Evolutionary conservation across 2,113 vertebrate genomes (phyloP), one percentile per base, ranked within the genome.

Genomic region (Ivindomyrus marchei): DNA sequence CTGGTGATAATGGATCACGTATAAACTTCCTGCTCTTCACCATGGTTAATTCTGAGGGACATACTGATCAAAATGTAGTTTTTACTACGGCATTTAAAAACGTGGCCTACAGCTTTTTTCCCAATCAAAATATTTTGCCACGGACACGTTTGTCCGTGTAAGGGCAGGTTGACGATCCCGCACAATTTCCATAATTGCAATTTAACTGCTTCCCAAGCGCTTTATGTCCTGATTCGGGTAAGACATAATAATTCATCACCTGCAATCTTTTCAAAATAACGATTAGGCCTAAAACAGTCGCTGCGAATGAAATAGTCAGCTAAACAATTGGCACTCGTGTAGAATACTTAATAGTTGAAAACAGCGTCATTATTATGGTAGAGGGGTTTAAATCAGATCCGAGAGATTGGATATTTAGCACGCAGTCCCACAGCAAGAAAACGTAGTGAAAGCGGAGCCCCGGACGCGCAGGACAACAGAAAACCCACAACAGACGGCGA

Each of bases 401-500:
- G n/a, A 70, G 36, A 80, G 31, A 19, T 5, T 19, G 31, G 31
- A 19, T 42, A 6, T 42, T 80, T 42, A 80, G 36, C 74, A 39
- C 5, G 15, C 74, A 42, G 36, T 15, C 36, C 36, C 17, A 19
- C 36, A 80, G 15, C 13, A 19, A 39, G 6, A 39, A 3, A 11
- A 13, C 10, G 27, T 4, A 27, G 62, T 4, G 27, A 70, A 31
- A 70, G 62, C 9, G n/a, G 62, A 70, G 62, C 62, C n/a, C 87
- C 53, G n/a, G 13, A 42, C 56, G 4, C n/a, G 36, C 56, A 31
- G 74, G 49, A 84, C 70, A 53, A 84, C 17, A 53, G 50, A 84
- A 83, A 53, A 56, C 17, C 88, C 88, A 89, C 88, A 89, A 89
- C 89, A 89, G 36, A 85, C 52, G 9, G 89, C 21, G 11, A 45